Percentiles rank a stretch among this genome's conserved stretches.
These are phyloP conservation scores for Glyptemys insculpta DNA, from an alignment of 2,797 vertebrate genomes.

Conservation along the genomic window DNA sequence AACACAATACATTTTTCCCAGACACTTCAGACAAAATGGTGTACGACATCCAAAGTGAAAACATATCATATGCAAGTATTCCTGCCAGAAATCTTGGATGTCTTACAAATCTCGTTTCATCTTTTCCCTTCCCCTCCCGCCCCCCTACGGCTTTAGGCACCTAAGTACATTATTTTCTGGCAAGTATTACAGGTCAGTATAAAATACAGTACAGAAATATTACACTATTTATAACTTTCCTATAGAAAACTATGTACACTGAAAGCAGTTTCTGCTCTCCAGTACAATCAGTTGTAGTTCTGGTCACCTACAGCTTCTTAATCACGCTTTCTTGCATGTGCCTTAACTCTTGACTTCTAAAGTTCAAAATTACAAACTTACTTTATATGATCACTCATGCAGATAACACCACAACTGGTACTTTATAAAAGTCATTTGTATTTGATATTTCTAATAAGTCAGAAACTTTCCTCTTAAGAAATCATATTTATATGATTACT, in stretches of 20 bases:
- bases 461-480: not conserved
- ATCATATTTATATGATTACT: not conserved
- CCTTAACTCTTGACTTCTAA: not conserved
- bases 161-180: not conserved
- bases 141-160: not conserved
- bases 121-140: not conserved
- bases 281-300: not conserved
- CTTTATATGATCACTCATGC: not conserved
- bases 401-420: not conserved
- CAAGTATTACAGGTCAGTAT: not conserved
- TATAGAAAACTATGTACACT: not conserved
- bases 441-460: not conserved
- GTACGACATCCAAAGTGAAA: constrained; percentile 44
- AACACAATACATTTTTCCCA: not conserved
- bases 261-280: constrained; percentile 11
- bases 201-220: not conserved
- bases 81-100: constrained; percentile 29
- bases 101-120: constrained; percentile 6
- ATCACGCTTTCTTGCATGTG: not conserved
- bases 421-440: not conserved
- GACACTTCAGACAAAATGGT: not conserved
- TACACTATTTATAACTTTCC: not conserved
- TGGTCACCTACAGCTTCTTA: not conserved
- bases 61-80: not conserved
- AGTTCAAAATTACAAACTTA: not conserved